Evolutionary conservation across 1,140 invertebrate genomes (phyloP).

Genomic region (Dufourea novaeangliae): DNA sequence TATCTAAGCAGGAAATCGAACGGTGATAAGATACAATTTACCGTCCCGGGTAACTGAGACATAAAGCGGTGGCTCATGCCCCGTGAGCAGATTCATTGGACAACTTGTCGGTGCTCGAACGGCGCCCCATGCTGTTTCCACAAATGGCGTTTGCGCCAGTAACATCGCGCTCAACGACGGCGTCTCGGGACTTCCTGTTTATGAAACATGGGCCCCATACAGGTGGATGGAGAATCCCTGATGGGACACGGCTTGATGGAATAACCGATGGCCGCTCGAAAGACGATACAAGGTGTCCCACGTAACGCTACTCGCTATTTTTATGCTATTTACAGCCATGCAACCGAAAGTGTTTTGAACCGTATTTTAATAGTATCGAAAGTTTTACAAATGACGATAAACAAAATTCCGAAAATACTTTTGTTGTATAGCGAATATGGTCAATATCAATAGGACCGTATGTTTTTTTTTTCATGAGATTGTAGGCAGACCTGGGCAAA

Average conservation of each 20-base stretch:
- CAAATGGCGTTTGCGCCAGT: slow-evolving; percentile 36
- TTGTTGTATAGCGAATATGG: too few relatives aligned
- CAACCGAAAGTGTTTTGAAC: too few relatives aligned
- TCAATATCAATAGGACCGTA: too few relatives aligned
- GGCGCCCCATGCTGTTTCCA: slow-evolving; percentile 46
- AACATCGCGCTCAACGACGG: slow-evolving; percentile 24
- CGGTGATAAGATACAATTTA: slow-evolving; percentile 43
- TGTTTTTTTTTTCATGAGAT: too few relatives aligned
- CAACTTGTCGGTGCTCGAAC: slow-evolving; percentile 45
- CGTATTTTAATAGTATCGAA: too few relatives aligned
- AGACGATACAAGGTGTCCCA: too few relatives aligned
- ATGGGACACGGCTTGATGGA: background rate
- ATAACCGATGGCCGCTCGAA: slow-evolving; percentile 2
- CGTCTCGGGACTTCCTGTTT: slow-evolving; percentile 42
- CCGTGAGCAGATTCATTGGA: slow-evolving; percentile 43
- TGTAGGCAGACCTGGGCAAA: too few relatives aligned
- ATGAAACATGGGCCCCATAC: slow-evolving; percentile 17
- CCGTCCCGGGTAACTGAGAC: slow-evolving; percentile 38
- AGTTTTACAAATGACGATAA: too few relatives aligned
- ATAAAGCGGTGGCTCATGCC: slow-evolving; percentile 43
- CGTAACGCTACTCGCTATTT: too few relatives aligned
- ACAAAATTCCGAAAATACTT: too few relatives aligned
- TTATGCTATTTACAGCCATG: too few relatives aligned
- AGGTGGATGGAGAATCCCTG: slow-evolving; percentile 37
- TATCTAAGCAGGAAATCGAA: slow-evolving; percentile 39